Conservation (phyloP, 2,888 invertebrate species). For the Epistrophe grossulariae region DNA sequence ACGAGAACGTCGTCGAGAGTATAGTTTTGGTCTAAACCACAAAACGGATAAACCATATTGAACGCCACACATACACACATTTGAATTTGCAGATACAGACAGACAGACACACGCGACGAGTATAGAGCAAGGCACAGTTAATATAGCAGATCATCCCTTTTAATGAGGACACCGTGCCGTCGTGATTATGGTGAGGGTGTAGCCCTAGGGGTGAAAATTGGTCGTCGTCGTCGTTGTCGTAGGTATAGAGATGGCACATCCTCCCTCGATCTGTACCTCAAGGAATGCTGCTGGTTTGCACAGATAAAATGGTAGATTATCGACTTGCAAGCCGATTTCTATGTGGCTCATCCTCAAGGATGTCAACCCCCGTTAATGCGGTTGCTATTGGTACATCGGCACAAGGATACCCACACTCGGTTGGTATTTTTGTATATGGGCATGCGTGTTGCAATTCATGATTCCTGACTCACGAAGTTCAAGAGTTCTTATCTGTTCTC, state of each 20-base stretch:
- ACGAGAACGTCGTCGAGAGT: conserved; percentile 66
- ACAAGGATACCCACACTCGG: conserved; percentile 54
- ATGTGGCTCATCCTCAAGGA: conserved; percentile 73
- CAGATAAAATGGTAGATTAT: conserved; percentile 73
- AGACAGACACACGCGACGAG: conserved; percentile 21
- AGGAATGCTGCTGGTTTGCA: conserved; percentile 49
- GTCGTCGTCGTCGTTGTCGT: conserved; percentile 23
- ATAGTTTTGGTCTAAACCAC: conserved; percentile 72
- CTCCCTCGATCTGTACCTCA: conserved; percentile 70
- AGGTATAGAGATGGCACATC: conserved; percentile 63
- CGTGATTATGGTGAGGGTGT: conserved; percentile 58
- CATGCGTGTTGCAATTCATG: conserved; percentile 61
- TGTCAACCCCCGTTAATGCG: conserved; percentile 75
- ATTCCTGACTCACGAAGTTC: conserved; percentile 59
- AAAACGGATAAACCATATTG: conserved; percentile 74
- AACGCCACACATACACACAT: conserved; percentile 54
- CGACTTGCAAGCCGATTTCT: conserved; percentile 69
- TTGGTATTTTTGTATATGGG: conserved; percentile 23
- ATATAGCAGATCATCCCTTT: conserved; percentile 70
- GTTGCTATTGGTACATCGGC: conserved; percentile 71
- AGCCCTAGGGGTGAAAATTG: conserved; percentile 55
- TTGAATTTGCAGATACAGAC: conserved; percentile 8
- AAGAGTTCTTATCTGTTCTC: conserved; percentile 76
- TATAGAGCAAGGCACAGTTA: conserved; percentile 40
- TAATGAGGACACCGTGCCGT: conserved; percentile 53